Conservation (phyloP, 2,797 vertebrate genomes). For the Chelonia mydas region DNA sequence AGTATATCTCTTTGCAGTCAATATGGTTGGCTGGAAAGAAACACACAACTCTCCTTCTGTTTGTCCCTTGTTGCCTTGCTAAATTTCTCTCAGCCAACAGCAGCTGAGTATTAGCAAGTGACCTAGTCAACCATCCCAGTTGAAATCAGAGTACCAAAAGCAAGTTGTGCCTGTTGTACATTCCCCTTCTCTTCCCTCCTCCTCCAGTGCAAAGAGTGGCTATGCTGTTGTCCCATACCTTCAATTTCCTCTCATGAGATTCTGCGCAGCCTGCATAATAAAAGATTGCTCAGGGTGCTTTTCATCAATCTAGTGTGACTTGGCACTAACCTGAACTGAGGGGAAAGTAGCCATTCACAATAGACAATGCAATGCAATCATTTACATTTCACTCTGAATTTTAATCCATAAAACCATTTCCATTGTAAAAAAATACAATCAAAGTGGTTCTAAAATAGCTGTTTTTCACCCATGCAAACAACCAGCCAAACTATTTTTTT, state of each 20-base stretch:
- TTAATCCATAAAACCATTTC: conserved; percentile 42
- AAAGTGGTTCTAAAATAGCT: background rate
- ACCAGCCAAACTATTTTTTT: background rate
- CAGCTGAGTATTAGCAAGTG: conserved; percentile 43
- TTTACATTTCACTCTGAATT: conserved; percentile 52
- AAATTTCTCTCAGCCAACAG: conserved; percentile 47
- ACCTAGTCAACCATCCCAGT: conserved; percentile 31
- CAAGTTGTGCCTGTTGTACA: conserved; percentile 14
- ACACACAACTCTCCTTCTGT: conserved; percentile 9
- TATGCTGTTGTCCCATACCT: background rate
- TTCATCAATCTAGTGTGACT: conserved; percentile 9
- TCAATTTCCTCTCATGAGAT: background rate
- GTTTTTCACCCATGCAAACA: conserved; percentile 39
- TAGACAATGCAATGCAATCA: background rate
- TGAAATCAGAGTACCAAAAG: background rate
- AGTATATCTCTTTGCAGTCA: background rate
- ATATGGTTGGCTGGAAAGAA: conserved; percentile 22
- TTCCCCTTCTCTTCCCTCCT: background rate
- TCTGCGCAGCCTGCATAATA: background rate
- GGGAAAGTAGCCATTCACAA: rapidly evolving
- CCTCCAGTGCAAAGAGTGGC: background rate
- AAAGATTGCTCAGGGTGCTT: rapidly evolving
- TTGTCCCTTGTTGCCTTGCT: conserved; percentile 48
- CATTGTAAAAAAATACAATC: conserved; percentile 15
- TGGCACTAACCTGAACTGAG: background rate